These are phyloP conservation scores for Phalanger gymnotis DNA, from an alignment of 2,797 vertebrate genomes.

Conservation along the genomic window DNA sequence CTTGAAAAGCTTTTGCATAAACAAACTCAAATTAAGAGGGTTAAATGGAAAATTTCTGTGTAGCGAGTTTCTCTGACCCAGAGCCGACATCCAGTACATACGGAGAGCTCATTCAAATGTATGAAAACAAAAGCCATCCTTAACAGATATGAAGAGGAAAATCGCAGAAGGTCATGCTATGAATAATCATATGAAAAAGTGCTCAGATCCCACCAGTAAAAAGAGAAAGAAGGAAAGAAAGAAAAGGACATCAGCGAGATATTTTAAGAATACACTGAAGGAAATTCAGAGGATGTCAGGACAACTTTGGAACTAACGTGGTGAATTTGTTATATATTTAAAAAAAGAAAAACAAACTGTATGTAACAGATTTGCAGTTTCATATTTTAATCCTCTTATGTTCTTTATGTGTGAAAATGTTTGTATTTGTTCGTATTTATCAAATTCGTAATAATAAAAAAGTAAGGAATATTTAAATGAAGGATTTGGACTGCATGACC, in stretches of 20 bases:
- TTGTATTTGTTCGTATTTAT: neutral
- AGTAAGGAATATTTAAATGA: neutral
- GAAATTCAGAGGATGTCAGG: neutral
- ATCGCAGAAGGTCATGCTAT: neutral
- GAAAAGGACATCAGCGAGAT: neutral
- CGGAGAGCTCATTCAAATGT: neutral
- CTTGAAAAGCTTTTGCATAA: neutral
- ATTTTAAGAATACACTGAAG: neutral
- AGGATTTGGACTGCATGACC: neutral
- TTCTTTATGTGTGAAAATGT: neutral
- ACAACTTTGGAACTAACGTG: neutral
- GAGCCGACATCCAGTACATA: neutral
- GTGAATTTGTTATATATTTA: neutral
- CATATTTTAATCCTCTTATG: neutral
- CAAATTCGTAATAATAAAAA: neutral
- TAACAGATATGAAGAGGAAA: neutral
- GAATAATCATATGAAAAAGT: neutral
- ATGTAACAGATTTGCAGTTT: neutral
- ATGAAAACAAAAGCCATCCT: neutral
- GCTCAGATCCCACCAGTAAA: neutral
- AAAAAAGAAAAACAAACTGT: neutral
- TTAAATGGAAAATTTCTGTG: neutral
- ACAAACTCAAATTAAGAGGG: neutral
- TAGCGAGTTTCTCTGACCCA: neutral
- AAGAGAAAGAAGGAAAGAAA: neutral